A percentile compares a stretch with the other conserved stretches of the same genome.
These are phyloP conservation scores for Lytechinus pictus DNA, from an alignment of 35 echinoderm and acorn worm genomes.

Conservation along the genomic window DNA sequence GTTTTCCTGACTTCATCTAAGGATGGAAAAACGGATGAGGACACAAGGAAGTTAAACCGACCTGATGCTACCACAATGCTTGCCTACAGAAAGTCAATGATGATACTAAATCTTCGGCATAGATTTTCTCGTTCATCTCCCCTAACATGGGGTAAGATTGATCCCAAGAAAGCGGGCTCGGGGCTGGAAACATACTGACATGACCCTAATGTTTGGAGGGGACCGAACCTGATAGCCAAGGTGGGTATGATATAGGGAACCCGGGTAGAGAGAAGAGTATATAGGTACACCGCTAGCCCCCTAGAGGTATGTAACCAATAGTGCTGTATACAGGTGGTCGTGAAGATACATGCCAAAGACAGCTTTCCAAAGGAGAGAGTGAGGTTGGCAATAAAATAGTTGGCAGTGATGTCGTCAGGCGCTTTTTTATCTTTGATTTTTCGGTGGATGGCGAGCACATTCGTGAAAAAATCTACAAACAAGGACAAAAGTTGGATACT, in stretches of 20 bases:
- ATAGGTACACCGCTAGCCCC: neutral
- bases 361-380: neutral
- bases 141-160: neutral
- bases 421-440: neutral
- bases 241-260: neutral
- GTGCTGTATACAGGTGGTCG: slow-evolving; percentile 39
- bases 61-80: neutral
- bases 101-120: neutral
- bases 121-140: slow-evolving; percentile 16
- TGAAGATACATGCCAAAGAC: neutral
- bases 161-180: neutral
- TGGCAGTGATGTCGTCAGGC: neutral
- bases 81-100: slow-evolving; percentile 30
- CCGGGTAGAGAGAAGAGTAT: neutral
- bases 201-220: slow-evolving; percentile 41
- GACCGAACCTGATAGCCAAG: neutral
- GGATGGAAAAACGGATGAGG: neutral
- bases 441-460: no score
- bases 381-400: neutral
- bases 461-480: no score
- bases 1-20: neutral
- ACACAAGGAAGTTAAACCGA: neutral
- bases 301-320: slow-evolving; percentile 40
- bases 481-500: no score
- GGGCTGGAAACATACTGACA: slow-evolving; percentile 29